Evolutionary conservation across 2,888 invertebrate species (phyloP).

Genomic region (Entomobrya multifasciata): DNA sequence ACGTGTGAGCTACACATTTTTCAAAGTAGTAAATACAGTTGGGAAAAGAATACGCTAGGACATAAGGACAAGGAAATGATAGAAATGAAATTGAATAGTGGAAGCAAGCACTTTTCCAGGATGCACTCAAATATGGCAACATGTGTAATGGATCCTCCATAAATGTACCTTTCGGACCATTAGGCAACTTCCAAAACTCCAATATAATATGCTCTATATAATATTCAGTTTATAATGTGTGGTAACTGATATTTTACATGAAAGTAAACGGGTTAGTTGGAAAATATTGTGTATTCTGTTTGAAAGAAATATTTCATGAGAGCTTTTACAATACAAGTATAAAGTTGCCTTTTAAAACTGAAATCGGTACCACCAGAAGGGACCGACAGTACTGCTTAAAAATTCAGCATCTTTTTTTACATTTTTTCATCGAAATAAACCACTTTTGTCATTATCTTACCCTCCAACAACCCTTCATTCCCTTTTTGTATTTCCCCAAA

Average conservation of each 20-base stretch:
- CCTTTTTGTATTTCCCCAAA: background rate
- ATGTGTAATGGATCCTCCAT: conserved; percentile 67
- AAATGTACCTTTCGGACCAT: conserved; percentile 57
- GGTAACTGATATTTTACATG: background rate
- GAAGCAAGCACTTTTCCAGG: too few species aligned
- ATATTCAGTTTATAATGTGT: background rate
- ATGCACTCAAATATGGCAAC: conserved; percentile 42
- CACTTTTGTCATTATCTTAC: conserved; percentile 4
- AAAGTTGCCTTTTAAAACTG: background rate
- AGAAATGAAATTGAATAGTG: conserved; percentile 43
- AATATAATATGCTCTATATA: too few species aligned
- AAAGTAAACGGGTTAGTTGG: background rate
- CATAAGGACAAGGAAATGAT: background rate
- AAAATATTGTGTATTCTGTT: background rate
- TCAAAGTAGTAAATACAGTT: conserved; percentile 9
- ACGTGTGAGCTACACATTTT: conserved; percentile 66
- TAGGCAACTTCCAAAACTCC: too few species aligned
- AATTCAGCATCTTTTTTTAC: background rate
- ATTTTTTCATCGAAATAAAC: conserved; percentile 17
- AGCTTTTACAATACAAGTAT: too few species aligned
- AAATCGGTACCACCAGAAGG: background rate
- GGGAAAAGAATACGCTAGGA: conserved; percentile 4
- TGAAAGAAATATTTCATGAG: conserved; percentile 38
- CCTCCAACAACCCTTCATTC: conserved; percentile 18
- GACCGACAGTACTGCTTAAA: background rate